Percentiles rank a stretch among this genome's conserved stretches.
Conservation (phyloP, 2,888 invertebrate species). For the Mimachlamys varia region DNA sequence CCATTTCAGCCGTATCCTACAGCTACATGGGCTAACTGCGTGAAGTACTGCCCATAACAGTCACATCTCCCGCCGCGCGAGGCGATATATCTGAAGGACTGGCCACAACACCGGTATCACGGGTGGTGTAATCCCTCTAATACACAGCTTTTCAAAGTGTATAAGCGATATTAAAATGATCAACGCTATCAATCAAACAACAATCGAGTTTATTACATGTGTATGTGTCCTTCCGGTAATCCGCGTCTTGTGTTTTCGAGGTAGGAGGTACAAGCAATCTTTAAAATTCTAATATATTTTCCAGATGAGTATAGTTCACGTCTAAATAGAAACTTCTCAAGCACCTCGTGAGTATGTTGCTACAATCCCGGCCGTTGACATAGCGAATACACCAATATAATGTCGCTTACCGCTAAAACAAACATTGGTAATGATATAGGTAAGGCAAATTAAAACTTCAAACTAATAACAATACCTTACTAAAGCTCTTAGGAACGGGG, state of each 20-base stretch:
- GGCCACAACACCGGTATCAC: slow-evolving; percentile 6
- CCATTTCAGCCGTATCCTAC: neutral
- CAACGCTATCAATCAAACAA: slow-evolving; percentile 1
- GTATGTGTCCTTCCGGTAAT: neutral
- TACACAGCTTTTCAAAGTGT: slow-evolving; percentile 28
- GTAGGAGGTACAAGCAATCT: slow-evolving; percentile 31
- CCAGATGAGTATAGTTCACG: neutral
- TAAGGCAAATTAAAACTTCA: neutral
- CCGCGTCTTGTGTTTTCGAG: slow-evolving; percentile 11
- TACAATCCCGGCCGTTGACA: neutral
- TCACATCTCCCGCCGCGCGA: neutral
- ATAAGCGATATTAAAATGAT: slow-evolving; percentile 34
- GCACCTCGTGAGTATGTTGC: neutral
- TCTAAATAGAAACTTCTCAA: neutral
- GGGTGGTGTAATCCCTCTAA: slow-evolving; percentile 2
- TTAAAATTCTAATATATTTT: neutral
- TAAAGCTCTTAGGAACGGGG: neutral
- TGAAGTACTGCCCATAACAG: neutral
- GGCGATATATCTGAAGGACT: slow-evolving; percentile 25
- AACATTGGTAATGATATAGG: neutral
- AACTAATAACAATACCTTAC: neutral
- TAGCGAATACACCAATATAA: neutral
- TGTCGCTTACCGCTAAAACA: neutral
- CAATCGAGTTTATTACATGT: slow-evolving; percentile 31
- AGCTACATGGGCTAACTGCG: neutral